A percentile compares a stretch with the other conserved stretches of the same genome.
Evolutionary conservation across 2,797 vertebrate species (phyloP).

Genomic region (Poecilia wingei): DNA sequence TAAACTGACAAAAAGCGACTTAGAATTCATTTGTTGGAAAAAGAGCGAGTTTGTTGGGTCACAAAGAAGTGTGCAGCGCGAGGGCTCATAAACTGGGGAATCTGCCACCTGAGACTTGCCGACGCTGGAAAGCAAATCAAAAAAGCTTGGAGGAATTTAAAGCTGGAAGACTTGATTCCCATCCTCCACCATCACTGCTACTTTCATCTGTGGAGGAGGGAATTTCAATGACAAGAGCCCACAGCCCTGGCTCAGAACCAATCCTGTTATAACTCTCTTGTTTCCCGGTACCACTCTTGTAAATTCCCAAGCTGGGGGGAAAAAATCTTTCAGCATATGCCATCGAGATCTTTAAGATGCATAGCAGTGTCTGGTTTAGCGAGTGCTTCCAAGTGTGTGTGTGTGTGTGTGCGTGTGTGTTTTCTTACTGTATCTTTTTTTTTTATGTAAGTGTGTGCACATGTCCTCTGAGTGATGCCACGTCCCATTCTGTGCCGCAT

Average conservation of each 20-base stretch:
- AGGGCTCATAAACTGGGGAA: slow-evolving; percentile 71
- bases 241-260: slow-evolving; percentile 63
- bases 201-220: slow-evolving; percentile 58
- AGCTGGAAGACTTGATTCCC: slow-evolving; percentile 73
- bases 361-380: slow-evolving; percentile 49
- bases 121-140: slow-evolving; percentile 71
- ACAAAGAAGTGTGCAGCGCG: slow-evolving; percentile 52
- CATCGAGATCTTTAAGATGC: slow-evolving; percentile 60
- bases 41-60: slow-evolving; percentile 50
- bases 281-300: slow-evolving; percentile 43
- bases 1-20: slow-evolving; percentile 52
- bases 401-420: slow-evolving; percentile 8
- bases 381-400: slow-evolving; percentile 16
- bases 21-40: slow-evolving; percentile 58
- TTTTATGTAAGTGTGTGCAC: slow-evolving; percentile 26
- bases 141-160: slow-evolving; percentile 70
- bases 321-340: slow-evolving; percentile 50
- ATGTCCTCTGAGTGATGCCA: slow-evolving; percentile 51
- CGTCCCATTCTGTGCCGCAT: slow-evolving; percentile 58
- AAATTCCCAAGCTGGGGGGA: slow-evolving; percentile 34
- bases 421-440: slow-evolving; percentile 37
- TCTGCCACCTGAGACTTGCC: slow-evolving; percentile 79
- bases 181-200: slow-evolving; percentile 59
- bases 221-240: slow-evolving; percentile 64
- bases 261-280: slow-evolving; percentile 53